phyloP scores from a whole-genome alignment of 2,888 invertebrate species.

The Pristionchus arcanus region DNA sequence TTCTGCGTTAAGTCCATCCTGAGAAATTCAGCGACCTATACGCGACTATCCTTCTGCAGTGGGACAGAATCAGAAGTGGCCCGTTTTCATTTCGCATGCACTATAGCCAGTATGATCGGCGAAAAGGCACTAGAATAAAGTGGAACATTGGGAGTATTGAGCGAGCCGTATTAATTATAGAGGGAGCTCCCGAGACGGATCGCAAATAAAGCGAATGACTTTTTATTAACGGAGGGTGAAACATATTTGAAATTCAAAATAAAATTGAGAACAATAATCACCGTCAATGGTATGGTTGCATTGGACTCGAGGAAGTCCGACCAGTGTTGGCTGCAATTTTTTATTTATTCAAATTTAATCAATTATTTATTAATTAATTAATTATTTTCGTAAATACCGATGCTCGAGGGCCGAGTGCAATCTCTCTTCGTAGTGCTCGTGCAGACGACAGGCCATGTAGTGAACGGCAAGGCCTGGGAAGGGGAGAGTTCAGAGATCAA shows the following conservation, averaged over 20 bases:
- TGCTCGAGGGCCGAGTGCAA: constrained; percentile 40
- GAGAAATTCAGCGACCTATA: too few species aligned
- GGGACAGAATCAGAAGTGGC: neutral
- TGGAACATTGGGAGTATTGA: too few species aligned
- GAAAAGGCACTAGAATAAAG: too few species aligned
- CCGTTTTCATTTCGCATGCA: too few species aligned
- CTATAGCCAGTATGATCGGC: too few species aligned
- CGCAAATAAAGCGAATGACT: neutral
- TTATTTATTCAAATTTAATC: too few species aligned
- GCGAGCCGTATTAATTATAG: too few species aligned
- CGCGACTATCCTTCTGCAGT: too few species aligned
- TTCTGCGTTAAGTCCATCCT: too few species aligned
- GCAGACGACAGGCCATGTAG: constrained; percentile 78
- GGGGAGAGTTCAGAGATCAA: neutral
- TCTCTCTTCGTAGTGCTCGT: constrained; percentile 51
- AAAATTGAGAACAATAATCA: neutral
- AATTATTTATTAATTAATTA: too few species aligned
- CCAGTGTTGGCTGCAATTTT: constrained; percentile 37
- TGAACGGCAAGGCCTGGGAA: constrained; percentile 80
- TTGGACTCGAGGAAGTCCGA: constrained; percentile 43
- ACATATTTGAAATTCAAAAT: neutral
- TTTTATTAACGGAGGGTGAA: neutral
- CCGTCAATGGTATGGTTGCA: constrained; percentile 49
- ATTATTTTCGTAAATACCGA: neutral
- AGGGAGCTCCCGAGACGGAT: neutral